Percentiles rank a stretch among this genome's conserved stretches.
These are phyloP conservation scores for Stomatorhinus ivindoensis DNA, from an alignment of 2,113 vertebrate species.

Conservation along the genomic window DNA sequence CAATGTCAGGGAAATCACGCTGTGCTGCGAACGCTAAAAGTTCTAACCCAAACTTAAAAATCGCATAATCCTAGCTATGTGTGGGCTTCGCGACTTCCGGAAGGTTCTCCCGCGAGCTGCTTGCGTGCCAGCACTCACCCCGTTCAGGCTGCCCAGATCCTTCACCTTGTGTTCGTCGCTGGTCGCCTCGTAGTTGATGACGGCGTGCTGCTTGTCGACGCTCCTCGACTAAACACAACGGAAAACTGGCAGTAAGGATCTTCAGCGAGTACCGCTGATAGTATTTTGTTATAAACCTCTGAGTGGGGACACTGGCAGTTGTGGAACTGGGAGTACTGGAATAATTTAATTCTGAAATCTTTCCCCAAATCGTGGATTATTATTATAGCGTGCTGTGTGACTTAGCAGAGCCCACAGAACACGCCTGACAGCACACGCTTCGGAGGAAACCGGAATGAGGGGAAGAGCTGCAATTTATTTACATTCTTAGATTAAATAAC, in stretches of 20 bases:
- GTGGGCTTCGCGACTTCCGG: neutral
- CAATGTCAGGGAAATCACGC: neutral
- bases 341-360: neutral
- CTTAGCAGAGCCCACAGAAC: neutral
- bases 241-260: neutral
- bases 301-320: neutral
- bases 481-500: neutral
- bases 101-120: neutral
- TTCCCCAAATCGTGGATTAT: neutral
- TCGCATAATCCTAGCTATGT: neutral
- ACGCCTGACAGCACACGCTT: neutral
- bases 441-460: neutral
- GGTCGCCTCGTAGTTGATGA: slow-evolving; percentile 87
- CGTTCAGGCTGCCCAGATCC: slow-evolving; percentile 93
- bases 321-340: neutral
- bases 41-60: neutral
- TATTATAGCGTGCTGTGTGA: neutral
- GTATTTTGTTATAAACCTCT: too few relatives aligned
- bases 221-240: slow-evolving; percentile 76
- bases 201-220: slow-evolving; percentile 95
- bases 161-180: slow-evolving; percentile 90
- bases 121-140: slow-evolving; percentile 67
- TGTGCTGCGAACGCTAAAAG: too few relatives aligned
- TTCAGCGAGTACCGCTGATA: neutral
- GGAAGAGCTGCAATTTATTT: neutral